Percentiles rank a stretch among this genome's conserved stretches.
These are phyloP conservation scores for Adelges cooleyi DNA, from an alignment of 1,140 invertebrate species.

Conservation along the genomic window DNA sequence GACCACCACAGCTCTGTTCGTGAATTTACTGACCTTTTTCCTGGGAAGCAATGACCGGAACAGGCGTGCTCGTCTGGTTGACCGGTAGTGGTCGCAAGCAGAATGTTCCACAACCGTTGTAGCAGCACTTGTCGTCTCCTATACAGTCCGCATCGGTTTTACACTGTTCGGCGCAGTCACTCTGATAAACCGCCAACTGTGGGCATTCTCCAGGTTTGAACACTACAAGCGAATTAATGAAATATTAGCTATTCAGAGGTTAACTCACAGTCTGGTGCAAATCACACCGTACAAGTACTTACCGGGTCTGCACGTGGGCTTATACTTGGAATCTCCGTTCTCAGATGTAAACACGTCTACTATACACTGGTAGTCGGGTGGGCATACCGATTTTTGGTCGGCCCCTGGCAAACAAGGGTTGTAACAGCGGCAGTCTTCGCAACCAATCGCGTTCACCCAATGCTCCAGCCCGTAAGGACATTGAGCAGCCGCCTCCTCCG, in stretches of 20 bases:
- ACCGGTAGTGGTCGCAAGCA: constrained; percentile 47
- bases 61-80: constrained; percentile 22
- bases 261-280: too few relatives aligned
- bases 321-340: constrained; percentile 39
- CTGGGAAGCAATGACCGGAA: not conserved
- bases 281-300: constrained; percentile 17
- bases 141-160: constrained; percentile 70
- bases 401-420: constrained; percentile 52
- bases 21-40: constrained; percentile 33
- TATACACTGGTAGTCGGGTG: constrained; percentile 51
- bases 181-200: constrained; percentile 37
- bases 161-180: constrained; percentile 56
- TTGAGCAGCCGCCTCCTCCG: constrained; percentile 39
- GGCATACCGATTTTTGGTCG: constrained; percentile 43
- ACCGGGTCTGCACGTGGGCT: constrained; percentile 52
- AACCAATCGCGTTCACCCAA: constrained; percentile 51
- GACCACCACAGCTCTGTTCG: constrained; percentile 33
- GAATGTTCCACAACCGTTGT: constrained; percentile 57
- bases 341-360: constrained; percentile 44
- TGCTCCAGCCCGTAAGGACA: constrained; percentile 67
- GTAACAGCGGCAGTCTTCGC: constrained; percentile 61
- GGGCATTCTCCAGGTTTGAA: constrained; percentile 68
- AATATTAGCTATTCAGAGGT: too few relatives aligned
- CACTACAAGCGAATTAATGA: constrained; percentile 40
- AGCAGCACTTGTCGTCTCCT: constrained; percentile 67